A percentile compares a stretch with the other conserved stretches of the same genome.
These are phyloP conservation scores for Acanthisitta chloris DNA, from an alignment of 2,113 vertebrate species.

Conservation along the genomic window DNA sequence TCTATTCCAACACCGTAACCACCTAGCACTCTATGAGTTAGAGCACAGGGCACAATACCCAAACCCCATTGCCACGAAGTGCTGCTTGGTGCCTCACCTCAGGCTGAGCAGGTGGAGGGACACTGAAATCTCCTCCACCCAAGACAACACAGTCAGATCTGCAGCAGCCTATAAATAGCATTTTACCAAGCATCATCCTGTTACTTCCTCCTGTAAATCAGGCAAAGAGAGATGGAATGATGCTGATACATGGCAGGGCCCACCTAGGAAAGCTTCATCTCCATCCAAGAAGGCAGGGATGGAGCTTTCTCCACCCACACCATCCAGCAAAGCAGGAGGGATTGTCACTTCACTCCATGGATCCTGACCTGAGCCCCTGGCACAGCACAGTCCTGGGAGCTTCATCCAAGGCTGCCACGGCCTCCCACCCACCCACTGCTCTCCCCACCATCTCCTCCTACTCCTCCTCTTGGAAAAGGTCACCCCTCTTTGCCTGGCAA, in stretches of 20 bases:
- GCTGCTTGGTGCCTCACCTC: not conserved
- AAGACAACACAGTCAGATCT: not conserved
- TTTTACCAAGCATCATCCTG: not conserved
- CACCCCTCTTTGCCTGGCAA: not conserved
- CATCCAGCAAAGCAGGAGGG: not conserved
- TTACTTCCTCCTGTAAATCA: not conserved
- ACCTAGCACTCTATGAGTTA: too few species aligned
- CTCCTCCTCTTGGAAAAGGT: not conserved
- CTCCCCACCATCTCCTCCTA: not conserved
- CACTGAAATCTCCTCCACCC: not conserved
- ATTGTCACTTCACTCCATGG: fast-evolving
- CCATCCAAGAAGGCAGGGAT: not conserved
- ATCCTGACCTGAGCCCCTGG: not conserved
- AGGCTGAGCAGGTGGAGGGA: not conserved
- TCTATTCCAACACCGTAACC: too few species aligned
- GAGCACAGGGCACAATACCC: not conserved
- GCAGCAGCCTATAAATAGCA: not conserved
- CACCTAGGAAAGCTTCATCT: not conserved
- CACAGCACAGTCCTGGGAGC: not conserved
- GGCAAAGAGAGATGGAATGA: too few species aligned
- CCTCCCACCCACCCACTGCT: not conserved
- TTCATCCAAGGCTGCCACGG: not conserved
- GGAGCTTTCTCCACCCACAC: not conserved
- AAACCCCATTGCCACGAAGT: not conserved
- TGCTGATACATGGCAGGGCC: too few species aligned